phyloP scores from a whole-genome alignment of 1,140 invertebrate genomes.

The Caenorhabditis tropicalis region DNA sequence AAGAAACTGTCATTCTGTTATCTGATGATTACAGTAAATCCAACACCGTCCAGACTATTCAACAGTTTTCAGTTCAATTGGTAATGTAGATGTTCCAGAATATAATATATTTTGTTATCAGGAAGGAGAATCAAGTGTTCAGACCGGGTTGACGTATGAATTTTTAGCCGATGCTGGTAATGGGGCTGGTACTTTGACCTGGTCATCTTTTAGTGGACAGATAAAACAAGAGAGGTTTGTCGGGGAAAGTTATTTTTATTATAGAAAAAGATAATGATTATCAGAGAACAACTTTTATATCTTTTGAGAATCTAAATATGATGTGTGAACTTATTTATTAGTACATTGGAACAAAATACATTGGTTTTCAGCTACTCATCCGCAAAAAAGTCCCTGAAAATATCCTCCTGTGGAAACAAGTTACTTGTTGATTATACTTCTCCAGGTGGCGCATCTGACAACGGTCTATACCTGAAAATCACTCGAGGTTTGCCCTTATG shows the following conservation, averaged over 20 bases:
- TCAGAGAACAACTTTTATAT: background rate
- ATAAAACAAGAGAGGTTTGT: conserved; percentile 12
- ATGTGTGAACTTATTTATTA: conserved; percentile 20
- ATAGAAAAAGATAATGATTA: background rate
- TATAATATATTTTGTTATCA: background rate
- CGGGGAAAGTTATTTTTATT: background rate
- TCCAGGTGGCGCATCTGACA: background rate
- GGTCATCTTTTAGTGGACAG: background rate
- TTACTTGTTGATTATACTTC: conserved; percentile 21
- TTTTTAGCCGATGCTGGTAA: conserved; percentile 5
- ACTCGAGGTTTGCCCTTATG: conserved; percentile 17
- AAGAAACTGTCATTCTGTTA: background rate
- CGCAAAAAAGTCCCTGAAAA: background rate
- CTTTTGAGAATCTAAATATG: background rate
- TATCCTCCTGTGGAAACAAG: background rate
- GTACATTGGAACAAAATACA: background rate
- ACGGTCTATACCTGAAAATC: conserved; percentile 6
- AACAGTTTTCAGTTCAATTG: background rate
- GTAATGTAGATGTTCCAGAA: background rate
- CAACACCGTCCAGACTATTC: background rate
- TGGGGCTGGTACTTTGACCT: background rate
- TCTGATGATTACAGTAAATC: background rate
- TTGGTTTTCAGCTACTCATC: background rate
- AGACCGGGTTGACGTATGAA: background rate
- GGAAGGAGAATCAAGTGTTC: background rate